Evolutionary conservation across 2,797 vertebrate genomes (phyloP), one percentile per base, ranked within the genome.

Genomic region (Hypotaenidia okinawae): DNA sequence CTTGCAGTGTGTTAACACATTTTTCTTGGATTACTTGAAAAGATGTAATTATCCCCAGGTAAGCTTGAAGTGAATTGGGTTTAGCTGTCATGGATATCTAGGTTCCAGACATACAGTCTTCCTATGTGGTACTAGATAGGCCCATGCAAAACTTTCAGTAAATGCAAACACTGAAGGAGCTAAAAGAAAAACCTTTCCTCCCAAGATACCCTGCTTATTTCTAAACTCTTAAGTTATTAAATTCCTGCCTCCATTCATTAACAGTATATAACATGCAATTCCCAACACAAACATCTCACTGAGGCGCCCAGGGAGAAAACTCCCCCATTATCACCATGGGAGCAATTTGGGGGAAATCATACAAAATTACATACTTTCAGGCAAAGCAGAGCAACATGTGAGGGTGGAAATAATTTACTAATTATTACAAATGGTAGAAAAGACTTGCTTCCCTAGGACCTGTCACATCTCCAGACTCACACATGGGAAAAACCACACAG

Each of bases 281-380:
- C 90, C 86, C 94, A 94, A 68, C 52, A 89, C 87, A 94, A 95
- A 89, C 72, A 90, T 85, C 84, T 89, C 85, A 15, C 63, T 24
- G 67, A 94, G 55, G 90, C 4, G 16, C 81, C 78, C 68, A 83
- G 94, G 84, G 95, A 90, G 35, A 90, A 88, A 94, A 93, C 88
- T 89, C 94, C 86, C 43, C 70, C 94, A 70, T 93, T 69, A 93
- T 91, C 90, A 79, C 63, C 96, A 95, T 49, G 94, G 96, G 95
- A 97, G 90, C 88, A 94, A 94, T 97, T 82, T 95, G 24, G 52
- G 73, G 55, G 33, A 90, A 91, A 86, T 93, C n/a, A 88, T 19
- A 94, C 66, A 93, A 77, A 86, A 91, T 83, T 78, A 47, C 28
- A 11, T 75, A 68, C 54, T 91, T 91, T 51, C 54, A 51, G 79